Evolutionary conservation across 2,113 vertebrate species (phyloP).

Genomic region (Herpailurus yagouaroundi): DNA sequence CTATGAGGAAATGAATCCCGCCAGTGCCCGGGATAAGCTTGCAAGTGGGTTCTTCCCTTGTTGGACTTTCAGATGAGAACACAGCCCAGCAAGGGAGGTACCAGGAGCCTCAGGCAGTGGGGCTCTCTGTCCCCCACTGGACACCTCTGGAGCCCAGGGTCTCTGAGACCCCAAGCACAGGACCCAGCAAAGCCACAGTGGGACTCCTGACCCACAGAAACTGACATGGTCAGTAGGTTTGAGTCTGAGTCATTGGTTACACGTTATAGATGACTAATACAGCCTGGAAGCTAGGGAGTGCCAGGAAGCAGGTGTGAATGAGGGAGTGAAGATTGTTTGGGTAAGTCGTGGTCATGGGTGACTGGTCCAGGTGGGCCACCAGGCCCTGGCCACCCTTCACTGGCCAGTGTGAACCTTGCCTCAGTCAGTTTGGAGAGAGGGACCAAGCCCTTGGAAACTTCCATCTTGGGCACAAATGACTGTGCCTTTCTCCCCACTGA

Average conservation of each 20-base stretch:
- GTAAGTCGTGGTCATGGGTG: accelerated
- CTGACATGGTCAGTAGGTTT: background rate
- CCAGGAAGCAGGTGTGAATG: too few species aligned
- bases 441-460: background rate
- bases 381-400: background rate
- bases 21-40: background rate
- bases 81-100: accelerated
- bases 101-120: background rate
- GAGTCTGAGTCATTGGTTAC: background rate
- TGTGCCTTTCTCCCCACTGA: background rate
- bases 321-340: too few species aligned
- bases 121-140: background rate
- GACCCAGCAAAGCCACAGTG: background rate
- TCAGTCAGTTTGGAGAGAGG: too few species aligned
- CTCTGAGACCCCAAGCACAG: background rate
- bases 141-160: background rate
- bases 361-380: accelerated
- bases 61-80: background rate
- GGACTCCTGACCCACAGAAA: background rate
- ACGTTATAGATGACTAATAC: background rate
- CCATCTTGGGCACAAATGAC: accelerated
- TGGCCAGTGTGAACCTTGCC: background rate
- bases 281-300: background rate
- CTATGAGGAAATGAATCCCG: accelerated
- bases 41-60: background rate